Evolutionary conservation across 2,888 invertebrate species (phyloP), one percentile per base, ranked within the genome.

Genomic region (Macropis europaea): DNA sequence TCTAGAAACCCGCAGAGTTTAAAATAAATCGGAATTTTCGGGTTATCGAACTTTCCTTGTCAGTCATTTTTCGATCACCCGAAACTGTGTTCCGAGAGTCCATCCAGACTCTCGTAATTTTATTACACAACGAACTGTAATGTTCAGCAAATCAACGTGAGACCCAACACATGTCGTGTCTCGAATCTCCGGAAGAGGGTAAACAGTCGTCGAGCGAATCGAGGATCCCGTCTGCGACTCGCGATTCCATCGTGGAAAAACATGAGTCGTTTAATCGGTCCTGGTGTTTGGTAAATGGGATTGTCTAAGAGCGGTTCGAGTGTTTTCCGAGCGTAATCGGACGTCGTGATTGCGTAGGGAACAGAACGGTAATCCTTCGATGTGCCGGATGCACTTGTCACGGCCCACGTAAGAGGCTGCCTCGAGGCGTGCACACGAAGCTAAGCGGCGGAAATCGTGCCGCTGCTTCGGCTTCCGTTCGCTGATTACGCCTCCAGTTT

Each of bases 321-420:
- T 24, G 52, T 53, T 48, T 53, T 30, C 42, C 13, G 6, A 15
- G 45, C 45, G 42, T 30, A 75, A 73, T 75, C 63, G 60, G 45
- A 30, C 60, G 45, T 64, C 32, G 61, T 47, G 63, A 73, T 60
- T 63, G 75, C 68, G 47, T 53, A 54, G 45, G 43, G 52, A 53
- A 62, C 52, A n/a, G 32, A 52, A 73, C 50, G 64, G 73, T 63
- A 72, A 73, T 68, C 70, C 70, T 57, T 66, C 70, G 75, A 70
- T 62, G 70, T 62, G 61, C 75, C 74, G 75, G 76, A 74, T 74
- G 72, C 70, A 63, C 61, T 76, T 76, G 76, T 76, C 71, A 76
- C 76, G 63, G 67, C 76, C 71, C 71, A 76, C 76, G 71, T 67
- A 72, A 63, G 76, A 67, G 56, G 56, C 59, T 56, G 54, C 66